Evolutionary conservation across 2,113 vertebrate species (phyloP), one percentile per base, ranked within the genome.

Genomic region (Heptranchias perlo): DNA sequence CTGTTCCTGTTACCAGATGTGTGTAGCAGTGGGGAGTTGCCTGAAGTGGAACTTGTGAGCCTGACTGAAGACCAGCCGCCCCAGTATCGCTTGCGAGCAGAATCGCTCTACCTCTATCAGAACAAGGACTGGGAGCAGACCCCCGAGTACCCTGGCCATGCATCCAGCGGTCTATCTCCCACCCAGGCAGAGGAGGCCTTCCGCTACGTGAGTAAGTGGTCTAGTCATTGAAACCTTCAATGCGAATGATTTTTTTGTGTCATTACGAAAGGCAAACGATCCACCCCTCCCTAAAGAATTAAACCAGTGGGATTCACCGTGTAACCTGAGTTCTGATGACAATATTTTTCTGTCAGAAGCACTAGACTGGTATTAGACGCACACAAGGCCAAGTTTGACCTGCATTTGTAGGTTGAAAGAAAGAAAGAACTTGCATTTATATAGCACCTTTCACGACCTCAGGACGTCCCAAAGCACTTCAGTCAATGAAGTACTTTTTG

Each of bases 121-220:
- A 98, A 98, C 96, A 98, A 98, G 97, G 98, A 98, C 96, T 99
- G 98, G 98, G 96, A 97, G 44, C 98, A 97, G 23, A 96, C 98
- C 0, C 96, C 96, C 94, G 89, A 96, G 84, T 97, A 98, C 1
- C 98, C 96, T 0, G 98, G 98, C 3, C 98, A 97, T 96, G 97
- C 96, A 4, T 96, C 97, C 6, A 97, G 97, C 44, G 62, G 97
- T 94, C 96, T 98, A 96, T 98, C 99, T 96, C 98, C 99, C 3
- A 96, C 98, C 96, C 97, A 96, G 96, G 98, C 98, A 0, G 98
- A 99, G 96, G 98, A 99, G 96, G 98, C 98, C 11, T 98, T 99
- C 97, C 98, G 58, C 97, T 99, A 99, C 97, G 99, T 99, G 98
- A 99, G 99, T 99, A 96, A 98, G 99, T 98, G 49, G 52, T 67